These are phyloP conservation scores for Benthosema pterotum DNA, from an alignment of 2,797 vertebrate genomes.

Conservation along the genomic window DNA sequence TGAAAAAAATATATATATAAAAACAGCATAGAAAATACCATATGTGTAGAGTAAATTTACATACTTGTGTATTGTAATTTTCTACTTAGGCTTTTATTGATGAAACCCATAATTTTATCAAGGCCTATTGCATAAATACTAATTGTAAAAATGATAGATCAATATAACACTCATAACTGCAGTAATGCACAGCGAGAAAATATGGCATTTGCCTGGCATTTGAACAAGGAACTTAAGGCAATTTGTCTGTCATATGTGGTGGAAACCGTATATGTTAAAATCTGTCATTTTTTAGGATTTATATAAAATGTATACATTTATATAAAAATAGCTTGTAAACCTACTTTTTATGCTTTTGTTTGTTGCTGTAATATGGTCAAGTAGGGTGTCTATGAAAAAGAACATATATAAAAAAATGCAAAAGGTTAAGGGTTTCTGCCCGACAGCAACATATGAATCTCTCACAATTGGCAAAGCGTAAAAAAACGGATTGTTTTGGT, in stretches of 20 bases:
- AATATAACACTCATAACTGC: constrained; percentile 2
- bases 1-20: constrained; percentile 5
- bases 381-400: too few relatives aligned
- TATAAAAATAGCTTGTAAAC: too few relatives aligned
- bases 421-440: too few relatives aligned
- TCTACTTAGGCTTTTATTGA: background rate
- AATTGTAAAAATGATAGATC: background rate
- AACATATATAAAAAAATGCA: too few relatives aligned
- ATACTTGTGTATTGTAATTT: constrained; percentile 1
- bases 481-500: background rate
- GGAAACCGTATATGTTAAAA: too few relatives aligned
- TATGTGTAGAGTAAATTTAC: constrained; percentile 8
- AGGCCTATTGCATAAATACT: background rate
- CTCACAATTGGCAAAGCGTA: constrained; percentile 19
- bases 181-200: background rate
- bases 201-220: too few relatives aligned
- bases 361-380: too few relatives aligned
- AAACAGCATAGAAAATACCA: background rate
- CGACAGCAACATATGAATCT: background rate
- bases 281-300: too few relatives aligned
- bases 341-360: too few relatives aligned
- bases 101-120: background rate
- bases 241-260: too few relatives aligned
- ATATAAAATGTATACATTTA: too few relatives aligned
- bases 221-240: too few relatives aligned